phyloP scores from a whole-genome alignment of 1,140 invertebrate species.

The Trichomalopsis sarcophagae region DNA sequence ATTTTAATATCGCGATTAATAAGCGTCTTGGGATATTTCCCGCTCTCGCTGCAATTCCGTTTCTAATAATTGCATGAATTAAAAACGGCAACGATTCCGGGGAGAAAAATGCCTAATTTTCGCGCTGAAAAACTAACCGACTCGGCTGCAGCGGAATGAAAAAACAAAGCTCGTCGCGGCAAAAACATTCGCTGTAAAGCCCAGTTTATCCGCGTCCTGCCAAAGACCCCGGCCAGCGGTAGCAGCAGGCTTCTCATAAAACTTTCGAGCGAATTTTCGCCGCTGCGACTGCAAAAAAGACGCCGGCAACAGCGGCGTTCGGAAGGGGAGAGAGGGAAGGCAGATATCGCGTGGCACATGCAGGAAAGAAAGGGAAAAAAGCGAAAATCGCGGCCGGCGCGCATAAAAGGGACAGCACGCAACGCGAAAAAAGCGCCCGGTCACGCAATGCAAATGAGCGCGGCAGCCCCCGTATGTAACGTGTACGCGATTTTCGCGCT shows the following conservation, averaged over 20 bases:
- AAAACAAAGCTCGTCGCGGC: no score
- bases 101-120: no score
- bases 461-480: conserved; percentile 29
- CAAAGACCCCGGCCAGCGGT: no score
- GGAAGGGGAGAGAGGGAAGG: no score
- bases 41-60: background rate
- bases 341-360: background rate
- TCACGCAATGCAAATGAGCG: conserved; percentile 69
- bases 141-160: no score
- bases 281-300: background rate
- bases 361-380: conserved; percentile 42
- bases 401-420: conserved; percentile 62
- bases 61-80: background rate
- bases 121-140: no score
- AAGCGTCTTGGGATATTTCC: background rate
- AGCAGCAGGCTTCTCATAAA: background rate
- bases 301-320: no score
- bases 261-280: conserved; percentile 1
- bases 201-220: no score
- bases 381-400: conserved; percentile 41
- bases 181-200: no score
- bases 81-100: background rate
- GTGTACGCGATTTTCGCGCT: background rate
- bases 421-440: conserved; percentile 60
- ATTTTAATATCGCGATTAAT: background rate